Evolutionary conservation across 2,888 invertebrate genomes (phyloP), one percentile per base, ranked within the genome.

Genomic region (Thereva unica): DNA sequence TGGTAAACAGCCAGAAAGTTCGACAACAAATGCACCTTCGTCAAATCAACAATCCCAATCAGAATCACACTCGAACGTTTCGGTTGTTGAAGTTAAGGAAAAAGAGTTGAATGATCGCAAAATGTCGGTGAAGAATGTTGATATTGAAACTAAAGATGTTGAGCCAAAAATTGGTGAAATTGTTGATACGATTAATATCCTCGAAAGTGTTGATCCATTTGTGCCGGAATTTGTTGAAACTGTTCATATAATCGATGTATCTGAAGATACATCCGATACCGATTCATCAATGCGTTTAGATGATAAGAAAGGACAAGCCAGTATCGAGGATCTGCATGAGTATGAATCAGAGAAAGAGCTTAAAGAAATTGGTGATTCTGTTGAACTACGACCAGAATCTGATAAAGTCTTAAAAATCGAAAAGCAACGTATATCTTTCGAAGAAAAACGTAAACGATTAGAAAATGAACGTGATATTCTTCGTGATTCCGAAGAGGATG

Each of bases 51-150:
- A 35, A 44, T 55, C 44, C 61, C 70, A 68, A 34, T 10, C 12
- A 6, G 53, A 75, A 67, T 8, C 83, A 5, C 23, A 23, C 23
- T 23, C 23, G 23, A 23, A 23, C 23, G 84, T 85, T 61, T 86
- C 85, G 71, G 83, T 89, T 71, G 90, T 90, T 9, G 90, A 86
- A 74, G 85, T 91, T 1, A 86, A 84, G 70, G 89, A 86, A 74
- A 86, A 84, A 74, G 89, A 90, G 77, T 87, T 91, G 57, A 79
- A 86, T 1, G 87, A 88, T 75, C 85, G 87, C 10, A 84, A 85
- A 67, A 86, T 89, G 71, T 82, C 83, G 4, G 82, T 59, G 3
- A 75, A 75, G 57, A 76, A 75, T 64, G 76, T 78, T 44, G 77
- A 73, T 23, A 68, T 78, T 53, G 76, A 75, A n/a, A 49, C 38